Base-by-base conservation (phyloP, 2,113 vertebrate genomes). In the Chrysochloris asiatica region DNA sequence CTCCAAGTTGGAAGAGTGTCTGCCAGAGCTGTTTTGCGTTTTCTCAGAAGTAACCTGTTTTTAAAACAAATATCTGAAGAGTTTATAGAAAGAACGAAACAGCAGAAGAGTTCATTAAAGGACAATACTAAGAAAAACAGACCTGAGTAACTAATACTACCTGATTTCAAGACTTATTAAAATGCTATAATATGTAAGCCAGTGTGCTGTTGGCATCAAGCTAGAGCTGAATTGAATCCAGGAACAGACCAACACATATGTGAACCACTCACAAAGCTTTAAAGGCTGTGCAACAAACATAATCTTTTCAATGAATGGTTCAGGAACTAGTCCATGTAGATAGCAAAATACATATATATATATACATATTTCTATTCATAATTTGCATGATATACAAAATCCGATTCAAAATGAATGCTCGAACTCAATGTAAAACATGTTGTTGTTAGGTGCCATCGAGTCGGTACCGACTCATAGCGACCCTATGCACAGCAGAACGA, bases 1-100 rank as follows among this genome's bases (percentile, higher is more conserved):
- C 43, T 86, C 30, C n/a, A 88, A 69, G 33, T 65, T 93, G 14
- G 24, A 84, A 88, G 30, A 91, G 14, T 52, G 2, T 93, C 80
- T 95, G 38, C 59, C 52, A 78, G 78, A 84, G 33, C 19, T 71
- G 17, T 82, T 73, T 91, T 75, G 75, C 79, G 54, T 12, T 77
- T 88, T 89, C 88, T 86, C 81, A 28, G 26, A 69, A 67, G 79
- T 88, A 90, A 88, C 24, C 65, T 86, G 14, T 83, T 61, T n/a
- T 26, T 79, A 67, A 75, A 71, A 61, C 13, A 91, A 38, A 38
- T 26, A 72, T 24, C 43, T 28, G 43, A 80, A 67, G 28, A 84
- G 8, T 80, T 86, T 16, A 83, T 80, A 45, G 52, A 82, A 54
- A 89, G 48, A 82, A 86, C 50, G 56, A n/a, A 43, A 14, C 21